Conservation (phyloP, 2,797 vertebrate species). For the Neoniphon sammara region DNA sequence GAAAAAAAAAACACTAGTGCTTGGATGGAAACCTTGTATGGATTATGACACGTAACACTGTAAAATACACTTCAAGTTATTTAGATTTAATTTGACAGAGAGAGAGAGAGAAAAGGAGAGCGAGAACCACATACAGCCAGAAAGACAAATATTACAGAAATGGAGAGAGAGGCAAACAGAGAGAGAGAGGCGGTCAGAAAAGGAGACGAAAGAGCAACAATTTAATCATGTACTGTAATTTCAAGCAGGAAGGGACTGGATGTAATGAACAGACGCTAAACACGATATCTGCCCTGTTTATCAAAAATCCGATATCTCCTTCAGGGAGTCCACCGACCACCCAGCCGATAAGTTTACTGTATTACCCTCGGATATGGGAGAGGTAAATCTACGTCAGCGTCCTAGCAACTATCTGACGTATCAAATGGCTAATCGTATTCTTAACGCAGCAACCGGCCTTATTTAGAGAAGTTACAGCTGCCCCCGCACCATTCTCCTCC, state of each 20-base stretch:
- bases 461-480: conserved; percentile 52
- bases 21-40: too few relatives aligned
- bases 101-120: not conserved
- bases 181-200: not conserved
- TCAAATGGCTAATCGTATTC: conserved; percentile 44
- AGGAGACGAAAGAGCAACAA: not conserved
- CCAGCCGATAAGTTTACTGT: conserved; percentile 44
- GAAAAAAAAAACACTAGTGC: too few relatives aligned
- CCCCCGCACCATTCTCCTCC: not conserved
- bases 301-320: conserved; percentile 49
- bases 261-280: conserved; percentile 41
- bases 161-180: not conserved
- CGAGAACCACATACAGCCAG: not conserved
- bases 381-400: conserved; percentile 40
- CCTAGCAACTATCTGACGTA: conserved; percentile 28
- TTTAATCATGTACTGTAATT: conserved; percentile 12
- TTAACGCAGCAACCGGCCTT: conserved; percentile 30
- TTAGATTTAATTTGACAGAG: too few relatives aligned
- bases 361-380: conserved; percentile 26
- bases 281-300: conserved; percentile 35
- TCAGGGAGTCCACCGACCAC: conserved; percentile 66
- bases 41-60: not conserved
- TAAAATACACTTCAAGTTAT: not conserved
- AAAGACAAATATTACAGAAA: not conserved
- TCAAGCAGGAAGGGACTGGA: conserved; percentile 19